Conservation (phyloP, 1,140 invertebrate species). For the Micrasema longulum region DNA sequence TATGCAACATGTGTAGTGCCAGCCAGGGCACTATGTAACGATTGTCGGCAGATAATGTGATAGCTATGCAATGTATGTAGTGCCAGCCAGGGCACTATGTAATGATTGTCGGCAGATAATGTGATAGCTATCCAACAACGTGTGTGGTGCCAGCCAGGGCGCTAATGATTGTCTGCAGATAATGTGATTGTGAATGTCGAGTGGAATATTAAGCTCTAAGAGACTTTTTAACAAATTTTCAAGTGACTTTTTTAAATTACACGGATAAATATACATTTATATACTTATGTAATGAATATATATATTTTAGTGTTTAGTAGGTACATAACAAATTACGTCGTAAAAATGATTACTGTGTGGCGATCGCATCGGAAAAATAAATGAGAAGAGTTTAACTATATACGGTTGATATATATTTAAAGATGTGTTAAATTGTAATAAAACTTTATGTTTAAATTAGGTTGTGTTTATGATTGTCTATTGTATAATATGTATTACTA, state of each 20-base stretch:
- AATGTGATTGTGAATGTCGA: conserved; percentile 45
- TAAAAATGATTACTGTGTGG: conserved; percentile 50
- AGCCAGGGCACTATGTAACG: no score
- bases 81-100: no score
- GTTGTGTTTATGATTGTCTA: conserved; percentile 34
- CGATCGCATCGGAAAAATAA: conserved; percentile 44
- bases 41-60: no score
- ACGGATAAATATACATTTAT: conserved; percentile 53
- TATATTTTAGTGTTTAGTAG: conserved; percentile 54
- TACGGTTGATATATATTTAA: conserved; percentile 53
- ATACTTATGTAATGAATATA: conserved; percentile 52
- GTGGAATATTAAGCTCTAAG: conserved; percentile 53
- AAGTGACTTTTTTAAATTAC: conserved; percentile 55
- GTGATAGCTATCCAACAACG: no score
- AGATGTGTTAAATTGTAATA: conserved; percentile 40
- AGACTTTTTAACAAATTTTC: conserved; percentile 55
- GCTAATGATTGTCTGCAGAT: conserved; percentile 17
- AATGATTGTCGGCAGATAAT: conserved; percentile 24
- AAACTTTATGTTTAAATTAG: conserved; percentile 31
- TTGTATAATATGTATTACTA: conserved; percentile 7
- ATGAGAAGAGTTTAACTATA: conserved; percentile 52
- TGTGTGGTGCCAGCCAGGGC: no score
- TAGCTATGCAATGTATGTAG: no score
- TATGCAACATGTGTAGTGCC: no score
- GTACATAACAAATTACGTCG: conserved; percentile 55